Base-by-base conservation (phyloP, 2,113 vertebrate genomes). In the Oryzias celebensis region DNA sequence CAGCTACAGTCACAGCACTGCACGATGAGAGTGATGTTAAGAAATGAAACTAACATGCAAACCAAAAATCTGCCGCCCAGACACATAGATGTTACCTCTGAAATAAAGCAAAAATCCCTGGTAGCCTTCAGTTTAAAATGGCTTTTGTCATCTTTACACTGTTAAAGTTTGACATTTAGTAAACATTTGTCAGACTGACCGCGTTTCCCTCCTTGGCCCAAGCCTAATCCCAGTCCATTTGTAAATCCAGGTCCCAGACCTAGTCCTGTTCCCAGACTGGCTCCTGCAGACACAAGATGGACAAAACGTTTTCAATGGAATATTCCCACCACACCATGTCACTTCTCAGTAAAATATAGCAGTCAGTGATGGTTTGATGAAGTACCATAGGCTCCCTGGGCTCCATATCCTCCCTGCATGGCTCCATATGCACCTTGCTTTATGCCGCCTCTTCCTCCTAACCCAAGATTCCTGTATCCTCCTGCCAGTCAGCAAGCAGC, bases 361-460 rank as follows among this genome's bases (percentile, higher is more conserved):
- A 7, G 28, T 31, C 22, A 52, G 18, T 43, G 28, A 47, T 22
- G 24, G 54, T 48, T 49, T 43, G 26, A 15, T 46, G 17, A 2
- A 4, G 7, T 64, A 87, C 88, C 89, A 4, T 88, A 85, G 10
- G 62, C 60, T 68, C 80, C 88, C 31, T 65, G 85, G 62, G 18
- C 10, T 64, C 86, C 87, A 59, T 88, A 90, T 55, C 59, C 60
- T 68, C 80, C 88, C 28, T 66, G 85, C 31, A 31, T 31, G 61
- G 18, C 10, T 64, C 86, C 87, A 58, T 88, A 90, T 55, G 57
- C 84, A 3, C 75, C 77, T 2, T 74, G 88, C 47, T 72, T 85
- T 56, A 82, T 52, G 3, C 77, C 86, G 12, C 76, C 64, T 85
- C 71, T 84, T 2, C 65, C 65, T 26, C 82, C 87, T 23, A 85